Conservation (phyloP, 2,113 vertebrate genomes). For the Phainopepla nitens region DNA sequence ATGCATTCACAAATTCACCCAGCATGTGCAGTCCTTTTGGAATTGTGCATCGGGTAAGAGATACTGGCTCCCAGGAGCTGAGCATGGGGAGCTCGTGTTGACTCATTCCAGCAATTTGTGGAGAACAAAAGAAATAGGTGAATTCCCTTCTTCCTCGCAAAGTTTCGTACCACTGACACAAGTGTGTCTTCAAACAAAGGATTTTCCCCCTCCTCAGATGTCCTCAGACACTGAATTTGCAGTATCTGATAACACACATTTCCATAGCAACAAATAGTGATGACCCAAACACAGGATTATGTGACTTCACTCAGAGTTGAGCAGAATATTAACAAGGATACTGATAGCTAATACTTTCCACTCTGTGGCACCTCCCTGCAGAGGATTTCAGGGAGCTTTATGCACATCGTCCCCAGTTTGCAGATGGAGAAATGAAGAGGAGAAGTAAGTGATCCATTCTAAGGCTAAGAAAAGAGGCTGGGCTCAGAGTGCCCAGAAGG, state of each 20-base stretch:
- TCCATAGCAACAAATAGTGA: conserved; percentile 61
- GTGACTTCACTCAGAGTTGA: conserved; percentile 53
- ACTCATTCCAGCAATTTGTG: background rate
- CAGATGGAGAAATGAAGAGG: background rate
- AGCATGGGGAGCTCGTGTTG: rapidly evolving
- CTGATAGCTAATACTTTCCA: conserved; percentile 64
- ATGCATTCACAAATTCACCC: conserved; percentile 52
- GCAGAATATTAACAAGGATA: conserved; percentile 60
- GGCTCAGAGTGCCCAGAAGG: background rate
- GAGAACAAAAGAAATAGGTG: background rate
- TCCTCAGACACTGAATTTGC: conserved; percentile 24
- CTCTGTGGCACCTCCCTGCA: conserved; percentile 34
- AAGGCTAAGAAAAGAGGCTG: background rate
- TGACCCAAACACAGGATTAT: conserved; percentile 66
- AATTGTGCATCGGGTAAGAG: background rate
- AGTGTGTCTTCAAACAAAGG: conserved; percentile 5
- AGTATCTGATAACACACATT: conserved; percentile 56
- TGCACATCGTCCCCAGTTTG: background rate
- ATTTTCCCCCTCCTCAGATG: conserved; percentile 31
- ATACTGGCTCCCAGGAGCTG: background rate
- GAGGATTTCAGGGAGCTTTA: conserved; percentile 44
- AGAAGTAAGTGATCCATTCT: background rate
- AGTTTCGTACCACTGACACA: background rate
- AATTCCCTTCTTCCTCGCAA: background rate
- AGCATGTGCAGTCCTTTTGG: background rate